These are phyloP conservation scores for Masnerella sp. DNA, from an alignment of 2,888 invertebrate genomes.

Conservation along the genomic window DNA sequence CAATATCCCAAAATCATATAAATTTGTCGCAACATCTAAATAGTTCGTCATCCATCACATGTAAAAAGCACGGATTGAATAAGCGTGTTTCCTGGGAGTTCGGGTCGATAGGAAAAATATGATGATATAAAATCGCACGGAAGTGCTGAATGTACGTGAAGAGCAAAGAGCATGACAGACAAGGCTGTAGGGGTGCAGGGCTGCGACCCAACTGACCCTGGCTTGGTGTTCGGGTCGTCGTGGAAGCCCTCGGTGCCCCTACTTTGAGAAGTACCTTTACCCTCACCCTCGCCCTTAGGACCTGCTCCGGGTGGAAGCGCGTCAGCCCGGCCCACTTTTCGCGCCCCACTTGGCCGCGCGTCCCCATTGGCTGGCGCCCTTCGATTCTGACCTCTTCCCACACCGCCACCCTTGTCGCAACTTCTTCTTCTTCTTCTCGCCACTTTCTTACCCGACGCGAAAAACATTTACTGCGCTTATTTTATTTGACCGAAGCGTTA, in stretches of 20 bases:
- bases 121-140: conserved; percentile 50
- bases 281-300: conserved; percentile 70
- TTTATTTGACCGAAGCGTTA: no score
- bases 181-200: conserved; percentile 73
- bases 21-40: no score
- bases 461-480: no score
- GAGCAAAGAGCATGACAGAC: conserved; percentile 67
- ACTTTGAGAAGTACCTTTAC: conserved; percentile 70
- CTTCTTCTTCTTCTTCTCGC: conserved; percentile 47
- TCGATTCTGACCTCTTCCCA: conserved; percentile 72
- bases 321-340: conserved; percentile 76
- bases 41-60: no score
- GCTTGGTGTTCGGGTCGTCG: conserved; percentile 72
- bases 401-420: conserved; percentile 61
- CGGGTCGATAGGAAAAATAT: conserved; percentile 47
- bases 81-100: no score
- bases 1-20: no score
- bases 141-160: conserved; percentile 58
- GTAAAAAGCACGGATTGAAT: no score
- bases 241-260: conserved; percentile 71
- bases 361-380: conserved; percentile 75
- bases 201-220: conserved; percentile 76
- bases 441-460: conserved; percentile 35
- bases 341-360: conserved; percentile 75
- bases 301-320: conserved; percentile 70